These are phyloP conservation scores for Macrobrachium nipponense DNA, from an alignment of 1,140 invertebrate species.

Conservation along the genomic window DNA sequence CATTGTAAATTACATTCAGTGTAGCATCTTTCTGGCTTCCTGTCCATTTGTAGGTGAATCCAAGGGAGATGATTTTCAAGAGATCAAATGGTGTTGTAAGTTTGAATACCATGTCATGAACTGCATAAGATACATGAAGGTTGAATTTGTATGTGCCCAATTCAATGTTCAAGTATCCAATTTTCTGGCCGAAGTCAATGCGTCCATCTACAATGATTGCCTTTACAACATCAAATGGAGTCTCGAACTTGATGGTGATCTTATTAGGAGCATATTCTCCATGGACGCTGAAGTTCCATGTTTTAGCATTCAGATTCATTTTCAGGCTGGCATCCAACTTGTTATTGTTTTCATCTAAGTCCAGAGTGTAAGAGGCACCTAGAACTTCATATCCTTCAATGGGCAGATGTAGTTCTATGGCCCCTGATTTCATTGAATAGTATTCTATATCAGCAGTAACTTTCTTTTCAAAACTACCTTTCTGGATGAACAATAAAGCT, in stretches of 20 bases:
- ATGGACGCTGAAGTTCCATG: constrained; percentile 6
- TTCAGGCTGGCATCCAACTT: background rate
- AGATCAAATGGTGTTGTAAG: constrained; percentile 21
- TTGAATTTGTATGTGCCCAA: constrained; percentile 14
- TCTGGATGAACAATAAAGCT: background rate
- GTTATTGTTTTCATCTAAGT: background rate
- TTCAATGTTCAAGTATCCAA: constrained; percentile 3
- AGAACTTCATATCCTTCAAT: constrained; percentile 16
- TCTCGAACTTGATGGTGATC: constrained; percentile 2
- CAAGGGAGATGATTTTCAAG: background rate
- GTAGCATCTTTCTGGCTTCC: background rate
- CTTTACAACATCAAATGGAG: constrained; percentile 11
- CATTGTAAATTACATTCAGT: background rate
- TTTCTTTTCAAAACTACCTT: background rate
- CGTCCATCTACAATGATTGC: background rate
- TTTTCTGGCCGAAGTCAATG: constrained; percentile 1
- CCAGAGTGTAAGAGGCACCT: background rate
- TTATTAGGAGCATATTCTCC: constrained; percentile 2
- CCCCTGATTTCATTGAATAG: background rate
- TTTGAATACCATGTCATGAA: background rate
- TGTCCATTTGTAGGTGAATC: constrained; percentile 10
- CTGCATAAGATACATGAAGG: background rate
- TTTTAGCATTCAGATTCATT: background rate
- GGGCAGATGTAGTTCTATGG: background rate
- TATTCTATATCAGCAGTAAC: background rate